Base-by-base conservation (phyloP, 2,113 vertebrate species). In the Thunnus thynnus region DNA sequence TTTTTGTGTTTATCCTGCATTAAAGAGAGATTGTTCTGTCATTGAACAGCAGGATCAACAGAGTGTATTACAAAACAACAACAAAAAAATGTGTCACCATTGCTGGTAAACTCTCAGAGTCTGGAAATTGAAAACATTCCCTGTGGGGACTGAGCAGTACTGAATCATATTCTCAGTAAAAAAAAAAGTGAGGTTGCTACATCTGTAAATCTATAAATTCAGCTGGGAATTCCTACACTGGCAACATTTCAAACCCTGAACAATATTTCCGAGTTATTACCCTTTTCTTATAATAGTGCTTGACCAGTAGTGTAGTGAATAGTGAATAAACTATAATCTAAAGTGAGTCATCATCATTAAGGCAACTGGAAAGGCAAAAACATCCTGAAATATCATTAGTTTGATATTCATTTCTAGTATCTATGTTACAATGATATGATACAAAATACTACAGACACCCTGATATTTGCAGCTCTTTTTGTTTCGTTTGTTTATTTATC, bases 61-160 rank as follows among this genome's bases (percentile, higher is more conserved):
- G 18, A 56, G 9, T n/a, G 25, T 65, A 44, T 66, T 13, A 41
- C 36, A 41, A 6, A 41, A 44, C 25, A 11, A 58, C 20, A n/a
- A 36, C 1, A 12, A 47, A 20, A 18, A 55, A 52, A 58, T 4
- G 51, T 10, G 20, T 8, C 51, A 48, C 41, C 3, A 41, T 25
- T 18, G 18, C 32, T 46, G 20, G 58, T 51, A 47, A 25, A 22
- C 5, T 20, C 25, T 52, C 55, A 44, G 22, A 3, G 25, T 58
- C 58, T 36, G n/a, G 41, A 65, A 50, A 47, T 20, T 14, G 16
- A 17, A 57, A 17, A 41, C 1, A 10, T 1, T 58, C n/a, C 60
- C 9, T 9, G 0, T 0, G n/a, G 1, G 13, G 10, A 60, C 0
- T 17, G 30, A 52, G 20, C n/a, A 7, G 11, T 1, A 4, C 13